Base-by-base conservation (phyloP, 2,888 invertebrate species). In the Helleia helle region DNA sequence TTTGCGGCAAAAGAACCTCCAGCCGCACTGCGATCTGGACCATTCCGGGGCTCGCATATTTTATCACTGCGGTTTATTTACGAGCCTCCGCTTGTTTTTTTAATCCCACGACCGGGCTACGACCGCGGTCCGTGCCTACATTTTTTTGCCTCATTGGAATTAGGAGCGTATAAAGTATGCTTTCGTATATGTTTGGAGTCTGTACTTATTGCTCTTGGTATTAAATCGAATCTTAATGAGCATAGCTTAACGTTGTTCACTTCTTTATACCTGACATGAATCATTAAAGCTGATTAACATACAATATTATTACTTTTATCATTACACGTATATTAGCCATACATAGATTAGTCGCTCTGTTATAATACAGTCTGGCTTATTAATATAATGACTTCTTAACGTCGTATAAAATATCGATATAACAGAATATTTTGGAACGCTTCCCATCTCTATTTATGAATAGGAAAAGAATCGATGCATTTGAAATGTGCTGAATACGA, bases 41-140 rank as follows among this genome's bases (percentile, higher is more conserved):
- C 14, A 18, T n/a, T 15, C 9, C 27, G 17, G 15, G 1, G 27
- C 27, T 15, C 11, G 27, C 17, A 38, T 27, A 34, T 12, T 34
- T 34, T 34, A 22, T 18, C 6, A 7, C 12, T 22, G 12, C 22
- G 34, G 34, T 34, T 18, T 34, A 34, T 22, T 34, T 34, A 34
- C 18, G 18, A 18, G 17, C 8, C 8, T 11, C 7, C 3, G 7
- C 18, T 7, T 9, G 11, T 9, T 7, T 18, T 31, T 31, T 31
- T 31, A 17, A 11, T 9, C 14, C 12, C 11, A 15, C n/a, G 27
- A n/a, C 8, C 15, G n/a, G 29, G 15, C 30, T 15, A 9, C 29
- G 14, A 30, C 18, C 12, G 17, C 12, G 22, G 14, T 30, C 18
- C 12, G 17, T 12, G 22, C 34, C 18, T 34, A 18, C 17, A 3